These are phyloP conservation scores for Spongia lamella DNA, from an alignment of 37 sponge, comb jelly and placozoan species.

Conservation along the genomic window DNA sequence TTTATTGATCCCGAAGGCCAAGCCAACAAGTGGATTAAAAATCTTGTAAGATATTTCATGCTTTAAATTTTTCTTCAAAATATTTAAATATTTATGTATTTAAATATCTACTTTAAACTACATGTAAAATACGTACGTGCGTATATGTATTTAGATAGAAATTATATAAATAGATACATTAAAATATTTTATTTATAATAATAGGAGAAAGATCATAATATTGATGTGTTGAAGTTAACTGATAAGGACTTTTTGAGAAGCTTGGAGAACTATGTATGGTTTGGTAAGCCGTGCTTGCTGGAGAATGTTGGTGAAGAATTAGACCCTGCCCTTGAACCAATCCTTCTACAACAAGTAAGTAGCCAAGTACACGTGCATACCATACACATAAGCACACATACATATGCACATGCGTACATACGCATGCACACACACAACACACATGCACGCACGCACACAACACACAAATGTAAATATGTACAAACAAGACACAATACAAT, in stretches of 20 bases:
- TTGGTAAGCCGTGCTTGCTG: constrained; percentile 95
- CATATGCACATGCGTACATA: too few relatives aligned
- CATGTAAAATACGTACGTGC: neutral
- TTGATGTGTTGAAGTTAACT: constrained; percentile 95
- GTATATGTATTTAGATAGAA: too few relatives aligned
- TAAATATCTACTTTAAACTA: too few relatives aligned
- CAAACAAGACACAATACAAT: neutral
- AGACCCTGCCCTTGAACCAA: constrained; percentile 96
- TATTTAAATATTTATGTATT: too few relatives aligned
- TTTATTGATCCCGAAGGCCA: constrained; percentile 99
- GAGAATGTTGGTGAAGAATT: constrained; percentile 98
- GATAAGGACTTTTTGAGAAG: constrained; percentile 93
- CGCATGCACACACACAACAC: too few relatives aligned
- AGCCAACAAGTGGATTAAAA: constrained; percentile 98
- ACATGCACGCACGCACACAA: constrained; percentile 4
- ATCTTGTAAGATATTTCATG: constrained; percentile 68
- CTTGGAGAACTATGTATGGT: constrained; percentile 93
- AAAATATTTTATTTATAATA: too few relatives aligned
- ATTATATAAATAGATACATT: too few relatives aligned
- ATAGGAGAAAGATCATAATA: constrained; percentile 84
- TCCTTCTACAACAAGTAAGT: constrained; percentile 76
- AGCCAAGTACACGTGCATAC: neutral
- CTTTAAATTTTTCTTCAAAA: too few relatives aligned
- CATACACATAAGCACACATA: neutral
- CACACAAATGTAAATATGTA: neutral